Evolutionary conservation across 92 coral and sea anemone genomes (phyloP), one percentile per base, ranked within the genome.

Genomic region (Pocillopora meandrina): DNA sequence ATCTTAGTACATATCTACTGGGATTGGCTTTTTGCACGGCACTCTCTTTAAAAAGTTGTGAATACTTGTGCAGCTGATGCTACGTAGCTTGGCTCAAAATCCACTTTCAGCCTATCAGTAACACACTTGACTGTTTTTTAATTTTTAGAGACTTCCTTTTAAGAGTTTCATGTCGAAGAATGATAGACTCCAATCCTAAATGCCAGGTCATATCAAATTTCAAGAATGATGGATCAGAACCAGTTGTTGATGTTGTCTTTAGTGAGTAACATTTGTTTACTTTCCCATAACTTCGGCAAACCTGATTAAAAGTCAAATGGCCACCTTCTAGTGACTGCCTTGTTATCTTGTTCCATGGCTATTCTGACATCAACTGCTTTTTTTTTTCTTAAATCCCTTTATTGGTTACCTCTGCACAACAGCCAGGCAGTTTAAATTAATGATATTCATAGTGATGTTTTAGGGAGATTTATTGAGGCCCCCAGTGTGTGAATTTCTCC

Each of bases 121-220:
- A 42, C 6, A 5, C 31, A 65, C 34, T 33, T 34, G 19, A 33
- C 72, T 80, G 14, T 75, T 68, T 19, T 47, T 31, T 77, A 23
- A 71, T 60, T 69, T 76, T 42, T 52, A 96, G 98, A 85, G 98
- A 94, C 55, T 96, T 96, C 67, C 90, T 96, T 34, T 77, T 95
- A 69, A 91, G 95, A 56, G 85, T 96, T 57, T 93, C 92, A 36
- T 83, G 98, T n/a, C 86, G 91, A 79, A 83, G 77, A 12, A 95
- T 94, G 93, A 84, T 77, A 59, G 98, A 92, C 31, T 86, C 98
- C 16, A 96, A 96, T 70, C 77, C 89, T 74, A 96, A 96, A 75
- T 96, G 98, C 77, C 90, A 96, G 80, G 86, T 96, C 57, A 82
- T 76, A 8, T 85, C 89, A 78, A 90, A 96, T 78, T 76, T 96